Percentiles rank a stretch among this genome's conserved stretches.
Conservation (phyloP, 2,888 invertebrate species). For the Ferrisia virgata region DNA sequence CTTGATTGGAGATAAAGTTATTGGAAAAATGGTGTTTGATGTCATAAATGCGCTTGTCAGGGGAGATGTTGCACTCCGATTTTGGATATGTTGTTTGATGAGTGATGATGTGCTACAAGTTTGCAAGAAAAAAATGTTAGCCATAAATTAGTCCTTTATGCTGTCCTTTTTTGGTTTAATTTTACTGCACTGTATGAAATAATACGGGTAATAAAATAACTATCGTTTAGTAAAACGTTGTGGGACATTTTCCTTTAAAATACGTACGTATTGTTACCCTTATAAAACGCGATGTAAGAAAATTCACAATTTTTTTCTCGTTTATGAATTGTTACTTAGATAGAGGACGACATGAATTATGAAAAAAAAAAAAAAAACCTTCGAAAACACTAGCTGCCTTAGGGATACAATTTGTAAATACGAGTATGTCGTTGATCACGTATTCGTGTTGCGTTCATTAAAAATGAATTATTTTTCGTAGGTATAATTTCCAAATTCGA, state of each 20-base stretch:
- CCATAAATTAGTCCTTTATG: too few species aligned
- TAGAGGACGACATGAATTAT: background rate
- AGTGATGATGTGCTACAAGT: too few species aligned
- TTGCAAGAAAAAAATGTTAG: too few species aligned
- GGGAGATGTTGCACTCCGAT: too few species aligned
- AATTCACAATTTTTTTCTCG: background rate
- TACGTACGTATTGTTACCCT: too few species aligned
- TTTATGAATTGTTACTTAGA: background rate
- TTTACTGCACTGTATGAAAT: too few species aligned
- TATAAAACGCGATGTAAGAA: background rate
- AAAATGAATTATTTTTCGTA: slow-evolving; percentile 8
- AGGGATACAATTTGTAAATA: background rate
- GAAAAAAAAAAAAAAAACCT: background rate
- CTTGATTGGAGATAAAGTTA: background rate
- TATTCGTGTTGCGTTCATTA: background rate
- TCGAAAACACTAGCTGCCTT: background rate
- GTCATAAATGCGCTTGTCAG: background rate
- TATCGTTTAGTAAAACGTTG: too few species aligned
- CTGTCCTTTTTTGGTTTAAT: too few species aligned
- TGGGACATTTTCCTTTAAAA: too few species aligned
- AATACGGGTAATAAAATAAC: too few species aligned
- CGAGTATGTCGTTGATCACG: slow-evolving; percentile 9
- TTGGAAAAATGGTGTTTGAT: background rate
- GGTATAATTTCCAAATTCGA: slow-evolving; percentile 15
- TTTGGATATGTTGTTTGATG: too few species aligned